Percentiles rank a stretch among this genome's conserved stretches.
These are phyloP conservation scores for Xestia c-nigrum DNA, from an alignment of 2,888 invertebrate genomes.

Conservation along the genomic window DNA sequence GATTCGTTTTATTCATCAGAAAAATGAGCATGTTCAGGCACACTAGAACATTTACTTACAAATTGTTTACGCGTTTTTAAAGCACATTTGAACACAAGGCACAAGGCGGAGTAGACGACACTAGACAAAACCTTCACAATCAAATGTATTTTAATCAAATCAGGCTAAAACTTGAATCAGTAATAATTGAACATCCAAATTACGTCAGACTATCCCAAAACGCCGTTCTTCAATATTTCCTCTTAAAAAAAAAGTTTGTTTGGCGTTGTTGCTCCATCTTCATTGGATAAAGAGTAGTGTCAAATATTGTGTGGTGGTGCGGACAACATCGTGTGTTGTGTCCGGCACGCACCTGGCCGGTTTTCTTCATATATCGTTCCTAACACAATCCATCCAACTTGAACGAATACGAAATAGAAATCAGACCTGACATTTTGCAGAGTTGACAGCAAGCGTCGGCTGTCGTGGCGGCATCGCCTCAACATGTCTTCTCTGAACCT, in stretches of 20 bases:
- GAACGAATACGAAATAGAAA: slow-evolving; percentile 8
- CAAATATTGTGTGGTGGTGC: neutral
- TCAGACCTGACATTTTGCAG: slow-evolving; percentile 46
- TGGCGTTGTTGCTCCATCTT: neutral
- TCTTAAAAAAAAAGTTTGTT: neutral
- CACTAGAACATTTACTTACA: neutral
- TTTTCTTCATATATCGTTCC: neutral
- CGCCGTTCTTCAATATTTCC: neutral
- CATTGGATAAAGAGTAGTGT: neutral
- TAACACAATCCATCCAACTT: neutral
- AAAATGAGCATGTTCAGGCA: neutral
- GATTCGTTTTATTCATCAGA: neutral
- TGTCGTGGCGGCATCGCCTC: slow-evolving; percentile 77
- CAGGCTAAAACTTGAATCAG: neutral
- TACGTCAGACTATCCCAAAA: neutral
- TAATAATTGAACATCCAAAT: neutral
- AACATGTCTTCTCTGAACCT: slow-evolving; percentile 67
- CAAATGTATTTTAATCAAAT: neutral
- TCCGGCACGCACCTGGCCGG: neutral
- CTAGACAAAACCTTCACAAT: neutral
- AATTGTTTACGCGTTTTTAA: neutral
- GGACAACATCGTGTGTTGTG: neutral
- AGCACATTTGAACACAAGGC: neutral
- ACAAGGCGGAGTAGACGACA: neutral
- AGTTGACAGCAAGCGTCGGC: slow-evolving; percentile 61